Base-by-base conservation (phyloP, 1,140 invertebrate species). In the Geopemphigus sp. region DNA sequence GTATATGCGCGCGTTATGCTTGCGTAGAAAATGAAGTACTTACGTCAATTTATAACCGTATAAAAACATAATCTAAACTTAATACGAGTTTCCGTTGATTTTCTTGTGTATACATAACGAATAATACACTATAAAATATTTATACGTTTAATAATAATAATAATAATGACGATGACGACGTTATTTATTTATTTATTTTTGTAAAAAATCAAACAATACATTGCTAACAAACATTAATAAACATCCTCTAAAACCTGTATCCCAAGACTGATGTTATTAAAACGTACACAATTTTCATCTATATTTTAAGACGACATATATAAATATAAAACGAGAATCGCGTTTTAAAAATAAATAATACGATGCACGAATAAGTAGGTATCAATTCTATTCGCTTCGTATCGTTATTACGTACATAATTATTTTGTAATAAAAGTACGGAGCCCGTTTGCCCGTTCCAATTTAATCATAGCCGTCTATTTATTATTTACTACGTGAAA, bases 151-250 rank as follows among this genome's bases (percentile, higher is more conserved):
- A 39, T 39, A 39, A 39, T 39, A 39, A 39, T 39, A 4, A 3
- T 47, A 47, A 68, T 68, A 68, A 47, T 47, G 22, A 39, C 29
- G 63, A 66, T n/a, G 19, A 22, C 39, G 32, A n/a, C 63, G 32
- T 17, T 61, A 61, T 63, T 68, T 68, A 68, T 66, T 66, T 66
- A 66, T 68, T 68, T 57, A 57, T 57, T 68, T 68, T 45, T 47
- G 64, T 68, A 6, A 12, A 68, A 68, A 68, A 24, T 47, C 64
- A 68, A 68, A 68, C 64, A 47, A 39, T 24, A 66, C 19, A 17
- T 12, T 24, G 64, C 22, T 47, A 68, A 68, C 64, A 68, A 47
- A 68, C 24, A 68, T 47, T 47, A 68, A 47, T 39, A 68, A 68
- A 68, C 64, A 68, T 68, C 39, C 64, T 68, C 64, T 22, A 15